Base-by-base conservation (phyloP, 2,888 invertebrate genomes). In the Eurytoma adleriae region DNA sequence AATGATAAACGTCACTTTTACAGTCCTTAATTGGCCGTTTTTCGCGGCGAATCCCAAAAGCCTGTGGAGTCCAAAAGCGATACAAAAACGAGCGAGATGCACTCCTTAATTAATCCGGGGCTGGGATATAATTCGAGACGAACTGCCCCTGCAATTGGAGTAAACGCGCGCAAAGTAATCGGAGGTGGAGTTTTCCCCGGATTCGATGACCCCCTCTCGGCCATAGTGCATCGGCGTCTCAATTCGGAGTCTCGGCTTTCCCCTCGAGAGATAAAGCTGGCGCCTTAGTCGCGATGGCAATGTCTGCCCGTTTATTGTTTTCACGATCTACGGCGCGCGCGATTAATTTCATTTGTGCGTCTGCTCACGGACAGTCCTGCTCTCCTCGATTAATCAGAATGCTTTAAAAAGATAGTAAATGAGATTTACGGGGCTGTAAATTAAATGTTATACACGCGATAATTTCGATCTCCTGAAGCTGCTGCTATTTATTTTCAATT, bases 91-190 rank as follows among this genome's bases (percentile, higher is more conserved):
- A 10, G 48, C 18, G 14, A 57, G 12, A 13, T 16, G 13, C 3
- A 48, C 20, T 59, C 50, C 64, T 64, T 74, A 75, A 79, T 74
- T 79, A 70, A 79, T n/a, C 48, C 16, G 14, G n/a, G 16, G 54
- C 10, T 12, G 50, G 40, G 40, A 40, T 40, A 40, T 10, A 3
- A 16, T n/a, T 20, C 7, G 66, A 66, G 54, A n/a, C 20, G 20
- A 54, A 64, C 13, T 67, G 18, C 66, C 12, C 50, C 16, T 5
- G 4, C 74, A 74, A 79, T 79, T 61, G 79, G 69, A 79, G 74
- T 30, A 75, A 70, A 74, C 64, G 70, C 70, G 56, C 20, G 54
- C 16, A 59, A 71, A 59, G 67, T 66, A 78, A 78, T 78, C 70
- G 70, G 57, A 56, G 54, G n/a, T 13, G 27, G 62, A 16, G 18